Evolutionary conservation across 2,888 invertebrate genomes (phyloP).

Genomic region (Antitype chi): DNA sequence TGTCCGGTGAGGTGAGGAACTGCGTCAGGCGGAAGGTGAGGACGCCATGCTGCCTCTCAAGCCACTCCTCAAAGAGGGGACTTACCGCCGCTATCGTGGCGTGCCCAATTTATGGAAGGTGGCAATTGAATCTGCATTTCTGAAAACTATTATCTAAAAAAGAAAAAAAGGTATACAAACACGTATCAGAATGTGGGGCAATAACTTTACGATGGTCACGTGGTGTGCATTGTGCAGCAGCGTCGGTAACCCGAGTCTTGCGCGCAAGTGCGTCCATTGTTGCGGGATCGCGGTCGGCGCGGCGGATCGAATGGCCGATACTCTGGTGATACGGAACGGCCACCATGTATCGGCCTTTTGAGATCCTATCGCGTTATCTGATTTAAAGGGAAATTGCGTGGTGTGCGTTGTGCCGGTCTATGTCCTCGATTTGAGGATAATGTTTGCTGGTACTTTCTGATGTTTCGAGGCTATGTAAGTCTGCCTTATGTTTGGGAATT

Average conservation of each 20-base stretch:
- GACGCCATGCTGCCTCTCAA: no score
- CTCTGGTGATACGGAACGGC: slow-evolving; percentile 43
- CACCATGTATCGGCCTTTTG: slow-evolving; percentile 48
- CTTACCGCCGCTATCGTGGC: no score
- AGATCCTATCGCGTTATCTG: slow-evolving; percentile 49
- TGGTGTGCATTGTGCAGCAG: slow-evolving; percentile 58
- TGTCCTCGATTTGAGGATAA: slow-evolving; percentile 22
- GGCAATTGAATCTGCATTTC: neutral
- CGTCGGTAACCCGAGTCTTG: slow-evolving; percentile 61
- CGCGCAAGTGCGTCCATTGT: slow-evolving; percentile 70
- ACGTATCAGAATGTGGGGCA: slow-evolving; percentile 55
- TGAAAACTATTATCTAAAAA: slow-evolving; percentile 9
- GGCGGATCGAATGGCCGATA: slow-evolving; percentile 67
- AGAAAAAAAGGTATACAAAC: slow-evolving; percentile 24
- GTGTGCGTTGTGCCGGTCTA: slow-evolving; percentile 11
- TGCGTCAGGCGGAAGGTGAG: no score
- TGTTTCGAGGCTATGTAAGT: neutral
- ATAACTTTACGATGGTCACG: slow-evolving; percentile 56
- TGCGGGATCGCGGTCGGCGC: slow-evolving; percentile 65
- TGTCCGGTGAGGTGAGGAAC: no score
- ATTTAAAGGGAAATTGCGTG: slow-evolving; percentile 40
- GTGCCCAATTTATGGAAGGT: neutral
- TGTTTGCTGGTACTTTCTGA: neutral
- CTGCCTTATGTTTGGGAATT: neutral
- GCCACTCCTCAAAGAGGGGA: no score